These are phyloP conservation scores for Homarus gammarus DNA, from an alignment of 2,888 invertebrate genomes.

Conservation along the genomic window DNA sequence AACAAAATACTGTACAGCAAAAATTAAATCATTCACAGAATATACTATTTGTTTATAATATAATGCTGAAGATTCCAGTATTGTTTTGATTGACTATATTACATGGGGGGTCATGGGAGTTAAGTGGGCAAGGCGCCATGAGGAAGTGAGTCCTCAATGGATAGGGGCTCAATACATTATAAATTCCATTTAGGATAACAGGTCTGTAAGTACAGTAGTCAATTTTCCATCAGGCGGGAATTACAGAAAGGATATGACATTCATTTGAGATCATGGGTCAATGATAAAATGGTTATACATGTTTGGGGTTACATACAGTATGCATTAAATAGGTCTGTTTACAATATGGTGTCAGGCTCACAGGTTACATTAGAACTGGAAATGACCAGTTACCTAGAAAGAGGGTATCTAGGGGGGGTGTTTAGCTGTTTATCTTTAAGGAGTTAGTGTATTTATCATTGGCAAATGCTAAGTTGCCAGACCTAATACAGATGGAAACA, in stretches of 20 bases:
- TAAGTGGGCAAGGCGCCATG: not conserved
- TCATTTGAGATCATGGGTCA: not conserved
- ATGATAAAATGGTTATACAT: not conserved
- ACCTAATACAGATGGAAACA: not conserved
- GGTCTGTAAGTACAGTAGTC: not conserved
- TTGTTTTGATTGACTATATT: not conserved
- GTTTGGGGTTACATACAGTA: not conserved
- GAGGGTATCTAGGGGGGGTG: not conserved
- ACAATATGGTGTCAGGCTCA: not conserved
- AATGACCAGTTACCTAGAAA: not conserved
- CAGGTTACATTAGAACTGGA: not conserved
- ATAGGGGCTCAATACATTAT: not conserved
- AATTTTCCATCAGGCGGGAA: not conserved
- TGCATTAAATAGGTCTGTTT: not conserved
- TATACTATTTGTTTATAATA: not conserved
- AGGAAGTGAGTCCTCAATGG: not conserved
- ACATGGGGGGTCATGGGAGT: not conserved
- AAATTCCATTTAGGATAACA: not conserved
- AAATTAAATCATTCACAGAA: not conserved
- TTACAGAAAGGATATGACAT: constrained; percentile 2
- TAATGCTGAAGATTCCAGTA: not conserved
- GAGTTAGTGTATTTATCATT: not conserved
- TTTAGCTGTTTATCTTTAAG: not conserved
- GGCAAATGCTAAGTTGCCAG: not conserved
- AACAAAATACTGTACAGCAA: not conserved